Conservation (phyloP, 2,888 invertebrate species). For the Mylabris sibirica region DNA sequence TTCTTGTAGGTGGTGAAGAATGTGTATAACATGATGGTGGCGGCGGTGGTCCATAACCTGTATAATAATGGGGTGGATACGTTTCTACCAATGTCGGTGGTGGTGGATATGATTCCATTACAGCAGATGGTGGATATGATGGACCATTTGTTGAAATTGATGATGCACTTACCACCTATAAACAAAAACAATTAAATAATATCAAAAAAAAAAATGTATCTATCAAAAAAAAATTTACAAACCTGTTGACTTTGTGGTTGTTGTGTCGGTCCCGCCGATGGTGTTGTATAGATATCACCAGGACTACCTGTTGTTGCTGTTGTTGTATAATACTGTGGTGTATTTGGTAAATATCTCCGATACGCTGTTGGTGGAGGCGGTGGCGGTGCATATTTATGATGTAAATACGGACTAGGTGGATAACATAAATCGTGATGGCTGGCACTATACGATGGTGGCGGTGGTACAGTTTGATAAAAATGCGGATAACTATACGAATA, state of each 20-base stretch:
- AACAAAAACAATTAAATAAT: slow-evolving; percentile 19
- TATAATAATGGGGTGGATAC: slow-evolving; percentile 64
- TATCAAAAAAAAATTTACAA: slow-evolving; percentile 17
- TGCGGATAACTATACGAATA: slow-evolving; percentile 59
- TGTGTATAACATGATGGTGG: slow-evolving; percentile 67
- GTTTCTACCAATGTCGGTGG: slow-evolving; percentile 61
- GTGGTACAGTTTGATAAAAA: slow-evolving; percentile 63
- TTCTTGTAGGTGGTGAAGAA: slow-evolving; percentile 65
- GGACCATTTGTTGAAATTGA: slow-evolving; percentile 51
- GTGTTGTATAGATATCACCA: slow-evolving; percentile 62
- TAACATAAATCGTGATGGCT: slow-evolving; percentile 64
- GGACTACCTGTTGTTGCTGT: slow-evolving; percentile 46
- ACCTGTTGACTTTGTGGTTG: slow-evolving; percentile 54
- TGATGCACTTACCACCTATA: slow-evolving; percentile 57
- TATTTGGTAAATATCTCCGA: slow-evolving; percentile 53
- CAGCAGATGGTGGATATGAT: slow-evolving; percentile 59
- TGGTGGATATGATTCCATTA: slow-evolving; percentile 56
- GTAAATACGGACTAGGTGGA: slow-evolving; percentile 58
- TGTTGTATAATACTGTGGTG: slow-evolving; percentile 65
- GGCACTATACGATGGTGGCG: slow-evolving; percentile 54
- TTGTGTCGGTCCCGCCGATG: slow-evolving; percentile 54
- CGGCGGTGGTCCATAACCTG: slow-evolving; percentile 62
- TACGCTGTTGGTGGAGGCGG: slow-evolving; percentile 44
- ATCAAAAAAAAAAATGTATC: slow-evolving; percentile 13
- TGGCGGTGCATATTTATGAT: slow-evolving; percentile 50